Evolutionary conservation across 2,888 invertebrate species (phyloP).

Genomic region (Caenorhabditis auriculariae): DNA sequence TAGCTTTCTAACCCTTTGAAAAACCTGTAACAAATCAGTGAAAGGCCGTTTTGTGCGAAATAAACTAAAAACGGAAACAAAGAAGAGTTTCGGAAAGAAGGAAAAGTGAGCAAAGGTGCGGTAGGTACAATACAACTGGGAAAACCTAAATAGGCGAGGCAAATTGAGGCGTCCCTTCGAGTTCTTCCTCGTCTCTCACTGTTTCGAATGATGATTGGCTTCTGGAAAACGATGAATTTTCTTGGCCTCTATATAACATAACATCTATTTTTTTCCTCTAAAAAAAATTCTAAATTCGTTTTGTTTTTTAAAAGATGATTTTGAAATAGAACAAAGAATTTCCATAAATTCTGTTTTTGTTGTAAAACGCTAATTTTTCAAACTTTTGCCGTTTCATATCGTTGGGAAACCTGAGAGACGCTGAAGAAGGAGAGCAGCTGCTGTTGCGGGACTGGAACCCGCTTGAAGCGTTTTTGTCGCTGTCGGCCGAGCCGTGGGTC

Average conservation of each 20-base stretch:
- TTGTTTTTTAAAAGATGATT: too few relatives aligned
- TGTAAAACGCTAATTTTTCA: constrained; percentile 9
- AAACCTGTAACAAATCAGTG: too few relatives aligned
- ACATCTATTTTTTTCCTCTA: not conserved
- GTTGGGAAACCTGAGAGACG: constrained; percentile 24
- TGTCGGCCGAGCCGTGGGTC: constrained; percentile 12
- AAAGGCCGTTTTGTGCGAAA: too few relatives aligned
- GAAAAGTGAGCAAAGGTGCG: too few relatives aligned
- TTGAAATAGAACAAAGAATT: not conserved
- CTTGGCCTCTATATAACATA: not conserved
- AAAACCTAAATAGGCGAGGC: too few relatives aligned
- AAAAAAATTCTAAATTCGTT: constrained; percentile 2
- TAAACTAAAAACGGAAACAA: too few relatives aligned
- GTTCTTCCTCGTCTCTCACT: constrained; percentile 31
- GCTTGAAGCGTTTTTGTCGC: constrained; percentile 32
- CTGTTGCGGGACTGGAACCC: constrained; percentile 45
- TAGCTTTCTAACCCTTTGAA: too few relatives aligned
- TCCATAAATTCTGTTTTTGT: not conserved
- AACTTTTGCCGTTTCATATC: not conserved
- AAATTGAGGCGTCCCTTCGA: too few relatives aligned
- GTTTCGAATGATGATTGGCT: constrained; percentile 42
- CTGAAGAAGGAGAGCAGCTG: constrained; percentile 25
- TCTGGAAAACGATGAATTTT: constrained; percentile 12
- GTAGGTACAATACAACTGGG: too few relatives aligned
- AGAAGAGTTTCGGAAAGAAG: too few relatives aligned